Evolutionary conservation across 2,888 invertebrate species (phyloP).

Genomic region (Meghimatium bilineatum): DNA sequence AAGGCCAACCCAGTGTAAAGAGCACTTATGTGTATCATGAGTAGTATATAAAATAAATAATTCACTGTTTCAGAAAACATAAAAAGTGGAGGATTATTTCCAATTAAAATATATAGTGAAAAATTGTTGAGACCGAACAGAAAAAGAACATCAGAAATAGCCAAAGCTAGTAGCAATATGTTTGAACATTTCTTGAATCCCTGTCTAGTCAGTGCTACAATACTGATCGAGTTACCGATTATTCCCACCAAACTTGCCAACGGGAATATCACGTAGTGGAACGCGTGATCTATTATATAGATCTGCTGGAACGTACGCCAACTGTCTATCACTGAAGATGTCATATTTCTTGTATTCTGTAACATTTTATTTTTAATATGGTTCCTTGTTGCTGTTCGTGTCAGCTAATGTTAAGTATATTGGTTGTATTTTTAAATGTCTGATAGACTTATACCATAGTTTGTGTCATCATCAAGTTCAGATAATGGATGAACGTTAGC

Average conservation of each 20-base stretch:
- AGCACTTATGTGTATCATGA: background rate
- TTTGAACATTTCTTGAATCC: slow-evolving; percentile 21
- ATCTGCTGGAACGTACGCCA: background rate
- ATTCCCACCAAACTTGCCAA: background rate
- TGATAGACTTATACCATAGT: no score
- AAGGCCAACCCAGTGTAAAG: background rate
- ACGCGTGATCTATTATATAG: background rate
- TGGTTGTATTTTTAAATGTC: no score
- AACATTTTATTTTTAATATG: no score
- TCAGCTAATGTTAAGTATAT: no score
- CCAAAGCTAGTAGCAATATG: slow-evolving; percentile 8
- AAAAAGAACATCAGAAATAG: background rate
- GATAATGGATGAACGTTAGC: no score
- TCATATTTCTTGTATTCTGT: no score
- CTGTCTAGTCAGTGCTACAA: background rate
- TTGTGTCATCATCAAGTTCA: no score
- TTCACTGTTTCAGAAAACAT: background rate
- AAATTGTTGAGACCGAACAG: background rate
- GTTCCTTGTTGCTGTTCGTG: no score
- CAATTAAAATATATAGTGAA: background rate
- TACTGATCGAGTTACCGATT: background rate
- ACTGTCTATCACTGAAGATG: no score
- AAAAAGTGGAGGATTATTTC: background rate
- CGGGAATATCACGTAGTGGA: background rate
- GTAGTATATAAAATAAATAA: background rate